Base-by-base conservation (phyloP, 2,888 invertebrate genomes). In the Cabera pusaria region DNA sequence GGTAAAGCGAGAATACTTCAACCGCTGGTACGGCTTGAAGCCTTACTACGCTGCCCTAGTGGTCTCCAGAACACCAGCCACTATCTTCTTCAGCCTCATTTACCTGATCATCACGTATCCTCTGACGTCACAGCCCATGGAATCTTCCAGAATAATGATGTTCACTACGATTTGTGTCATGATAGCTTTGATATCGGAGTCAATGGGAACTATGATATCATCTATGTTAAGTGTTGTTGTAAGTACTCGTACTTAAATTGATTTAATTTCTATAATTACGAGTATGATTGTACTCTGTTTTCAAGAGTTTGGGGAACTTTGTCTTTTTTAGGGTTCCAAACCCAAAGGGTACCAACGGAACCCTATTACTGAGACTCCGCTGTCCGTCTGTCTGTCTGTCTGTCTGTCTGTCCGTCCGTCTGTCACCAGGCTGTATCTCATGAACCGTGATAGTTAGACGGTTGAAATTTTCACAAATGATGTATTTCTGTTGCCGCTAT, bases 1-100 rank as follows among this genome's bases (percentile, higher is more conserved):
- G 7, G 74, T 96, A 5, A 96, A 95, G 68, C 84, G 95, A 26
- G 96, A 96, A 66, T 93, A 96, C 60, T 96, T 96, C 67, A 96
- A 96, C 72, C 91, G 94, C 26, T 96, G 96, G 96, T 96, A 96
- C 64, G 91, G 93, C 1, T 68, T 96, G 8, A 93, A 94, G 62
- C 92, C 96, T 0, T 96, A 96, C 64, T 96, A 94, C 69, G 91
- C 91, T 4, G 95, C 96, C 0, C 74, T 94, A 59, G 92, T 94
- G 0, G 75, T 93, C n/a, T 91, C 95, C 0, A 91, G 93, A 31
- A 87, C 96, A 5, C 95, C 96, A 0, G 72, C 91, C 3, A 95
- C 95, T 69, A 90, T 95, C 48, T 56, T 93, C 41, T 88, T 95
- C 60, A 92, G 93, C 5, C 70, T 92, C 3, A 79, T 94, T 2